Conservation (phyloP, 2,888 invertebrate species). For the Plebejus melissa region DNA sequence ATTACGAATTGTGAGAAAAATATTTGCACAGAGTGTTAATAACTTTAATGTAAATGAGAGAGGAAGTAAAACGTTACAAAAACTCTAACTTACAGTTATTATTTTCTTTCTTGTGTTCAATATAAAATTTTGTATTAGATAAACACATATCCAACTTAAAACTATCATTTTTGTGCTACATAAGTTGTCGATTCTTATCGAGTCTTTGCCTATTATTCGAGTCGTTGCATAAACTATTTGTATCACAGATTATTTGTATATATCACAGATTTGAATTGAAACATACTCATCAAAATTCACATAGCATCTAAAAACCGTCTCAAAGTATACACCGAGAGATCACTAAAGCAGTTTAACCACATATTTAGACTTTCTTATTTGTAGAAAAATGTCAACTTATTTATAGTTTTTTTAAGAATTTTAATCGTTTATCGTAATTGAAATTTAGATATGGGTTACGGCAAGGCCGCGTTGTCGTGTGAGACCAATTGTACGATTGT, state of each 20-base stretch:
- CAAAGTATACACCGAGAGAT: neutral
- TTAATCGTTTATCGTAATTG: neutral
- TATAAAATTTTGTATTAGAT: slow-evolving; percentile 45
- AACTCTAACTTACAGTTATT: neutral
- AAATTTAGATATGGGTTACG: neutral
- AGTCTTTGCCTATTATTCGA: neutral
- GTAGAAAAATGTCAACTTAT: neutral
- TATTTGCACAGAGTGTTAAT: neutral
- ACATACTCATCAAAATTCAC: slow-evolving; percentile 25
- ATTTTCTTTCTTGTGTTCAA: slow-evolving; percentile 44
- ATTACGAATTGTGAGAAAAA: neutral
- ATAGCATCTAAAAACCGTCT: neutral
- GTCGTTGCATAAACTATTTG: neutral
- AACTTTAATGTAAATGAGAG: neutral
- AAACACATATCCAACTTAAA: slow-evolving; percentile 55
- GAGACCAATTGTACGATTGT: neutral
- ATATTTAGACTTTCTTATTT: neutral
- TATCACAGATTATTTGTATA: slow-evolving; percentile 44
- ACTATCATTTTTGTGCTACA: slow-evolving; percentile 59
- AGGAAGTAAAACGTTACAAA: neutral
- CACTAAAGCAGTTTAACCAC: neutral
- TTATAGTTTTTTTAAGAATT: neutral
- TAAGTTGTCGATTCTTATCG: slow-evolving; percentile 35
- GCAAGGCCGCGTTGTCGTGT: neutral
- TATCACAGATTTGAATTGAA: slow-evolving; percentile 51